Evolutionary conservation across 2,888 invertebrate genomes (phyloP).

Genomic region (Imbricaverruca yamaguchii): DNA sequence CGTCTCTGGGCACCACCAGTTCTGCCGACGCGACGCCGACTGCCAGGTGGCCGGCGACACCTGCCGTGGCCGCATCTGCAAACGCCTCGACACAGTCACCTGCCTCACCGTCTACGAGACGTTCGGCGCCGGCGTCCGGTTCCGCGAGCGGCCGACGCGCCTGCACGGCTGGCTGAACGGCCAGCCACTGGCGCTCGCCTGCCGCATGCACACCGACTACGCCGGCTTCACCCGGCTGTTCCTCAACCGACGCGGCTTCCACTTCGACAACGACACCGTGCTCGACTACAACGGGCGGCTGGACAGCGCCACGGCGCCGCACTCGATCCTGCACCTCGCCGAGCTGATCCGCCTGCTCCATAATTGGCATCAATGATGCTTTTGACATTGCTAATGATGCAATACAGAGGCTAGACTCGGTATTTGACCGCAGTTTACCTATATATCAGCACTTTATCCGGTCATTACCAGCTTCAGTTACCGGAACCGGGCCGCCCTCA

Average conservation of each 20-base stretch:
- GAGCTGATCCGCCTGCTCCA: neutral
- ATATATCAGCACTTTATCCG: no score
- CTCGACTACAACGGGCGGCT: neutral
- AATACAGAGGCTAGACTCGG: no score
- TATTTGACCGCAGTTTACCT: no score
- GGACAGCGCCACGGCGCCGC: no score
- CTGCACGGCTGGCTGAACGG: neutral
- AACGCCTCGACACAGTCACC: neutral
- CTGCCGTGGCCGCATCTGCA: constrained; percentile 1
- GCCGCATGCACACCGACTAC: neutral
- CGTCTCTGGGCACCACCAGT: neutral
- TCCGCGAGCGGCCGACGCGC: neutral
- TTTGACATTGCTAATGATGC: no score
- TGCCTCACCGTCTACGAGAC: neutral
- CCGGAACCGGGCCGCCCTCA: no score
- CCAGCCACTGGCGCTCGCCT: neutral
- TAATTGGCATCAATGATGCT: no score
- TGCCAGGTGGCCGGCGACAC: neutral
- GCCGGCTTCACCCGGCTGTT: neutral
- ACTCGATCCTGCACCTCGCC: neutral
- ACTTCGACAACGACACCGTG: neutral
- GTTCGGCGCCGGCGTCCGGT: neutral
- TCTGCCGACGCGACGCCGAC: neutral
- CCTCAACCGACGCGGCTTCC: neutral
- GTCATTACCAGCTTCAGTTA: no score